A percentile compares a stretch with the other conserved stretches of the same genome.
Conservation (phyloP, 2,888 invertebrate species). For the Perizoma affinitatum region DNA sequence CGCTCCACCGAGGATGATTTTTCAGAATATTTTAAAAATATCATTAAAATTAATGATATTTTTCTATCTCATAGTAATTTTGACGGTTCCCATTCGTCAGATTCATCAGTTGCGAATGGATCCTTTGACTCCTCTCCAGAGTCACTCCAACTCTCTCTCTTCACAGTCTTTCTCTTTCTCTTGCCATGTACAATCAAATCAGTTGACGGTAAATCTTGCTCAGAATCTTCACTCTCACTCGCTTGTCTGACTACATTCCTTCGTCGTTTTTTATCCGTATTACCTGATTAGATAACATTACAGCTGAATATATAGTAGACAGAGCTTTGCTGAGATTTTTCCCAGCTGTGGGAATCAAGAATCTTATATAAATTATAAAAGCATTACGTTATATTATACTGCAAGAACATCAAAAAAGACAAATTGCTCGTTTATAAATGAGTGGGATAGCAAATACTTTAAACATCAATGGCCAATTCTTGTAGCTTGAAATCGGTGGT, state of each 20-base stretch:
- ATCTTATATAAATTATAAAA: not conserved
- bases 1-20: too few species aligned
- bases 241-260: constrained; percentile 12
- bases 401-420: too few species aligned
- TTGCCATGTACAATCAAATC: constrained; percentile 58
- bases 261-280: constrained; percentile 17
- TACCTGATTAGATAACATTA: constrained; percentile 22
- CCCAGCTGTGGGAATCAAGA: too few species aligned
- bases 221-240: constrained; percentile 28
- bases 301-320: not conserved
- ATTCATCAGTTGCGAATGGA: constrained; percentile 75
- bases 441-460: too few species aligned
- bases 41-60: too few species aligned
- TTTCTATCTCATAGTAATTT: constrained; percentile 13
- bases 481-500: not conserved
- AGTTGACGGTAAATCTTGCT: constrained; percentile 36
- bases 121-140: constrained; percentile 65
- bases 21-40: too few species aligned
- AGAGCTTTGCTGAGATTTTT: too few species aligned
- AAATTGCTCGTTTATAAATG: too few species aligned
- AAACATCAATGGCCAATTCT: not conserved
- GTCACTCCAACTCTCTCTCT: constrained; percentile 45
- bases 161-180: constrained; percentile 54
- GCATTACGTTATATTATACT: not conserved
- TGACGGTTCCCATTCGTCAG: constrained; percentile 78